Base-by-base conservation (phyloP, 30 jellyfish, hydroid and myxozoan species). In the Turritopsis rubra region DNA sequence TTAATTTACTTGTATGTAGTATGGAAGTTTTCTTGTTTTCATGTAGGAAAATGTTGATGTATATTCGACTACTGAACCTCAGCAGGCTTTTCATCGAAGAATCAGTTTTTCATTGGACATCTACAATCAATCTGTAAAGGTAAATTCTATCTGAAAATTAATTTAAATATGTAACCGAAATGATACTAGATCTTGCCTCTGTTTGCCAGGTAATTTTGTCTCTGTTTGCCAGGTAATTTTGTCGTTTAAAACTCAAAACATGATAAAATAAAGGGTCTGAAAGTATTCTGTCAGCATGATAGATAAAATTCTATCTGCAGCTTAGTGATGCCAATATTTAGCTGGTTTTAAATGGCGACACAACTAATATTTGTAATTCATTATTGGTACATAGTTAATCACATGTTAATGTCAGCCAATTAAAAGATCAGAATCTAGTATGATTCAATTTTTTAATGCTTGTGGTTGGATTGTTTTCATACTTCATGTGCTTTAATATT, bases 121-220 rank as follows among this genome's bases (percentile, higher is more conserved):
- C 71, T 92, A 92, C 87, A 92, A 92, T 83, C 98, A 92, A 53
- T 92, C 98, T 1, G 96, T 92, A 27, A 92, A 92, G 98, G 98
- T 92, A 73, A 26, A 84, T 21, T 18, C 24, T 53, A 20, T 19
- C 28, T n/a, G 0, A 68, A 68, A 68, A 22, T 22, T 27, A n/a
- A 23, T 17, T 68, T 68, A 9, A 17, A 27, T 7, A n/a, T n/a
- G n/a, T n/a, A n/a, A n/a, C n/a, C n/a, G n/a, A n/a, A n/a, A n/a
- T n/a, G n/a, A n/a, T n/a, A n/a, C n/a, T n/a, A n/a, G n/a, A n/a
- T n/a, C n/a, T n/a, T n/a, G n/a, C n/a, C n/a, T n/a, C n/a, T n/a
- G n/a, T n/a, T n/a, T n/a, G 19, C 28, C 77, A 68, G 30, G 77
- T 68, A n/a, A 7, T 68, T 0, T 68, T 68, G 21, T 68, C 19